Evolutionary conservation across 1,140 invertebrate species (phyloP).

Genomic region (Dendroctonus valens): DNA sequence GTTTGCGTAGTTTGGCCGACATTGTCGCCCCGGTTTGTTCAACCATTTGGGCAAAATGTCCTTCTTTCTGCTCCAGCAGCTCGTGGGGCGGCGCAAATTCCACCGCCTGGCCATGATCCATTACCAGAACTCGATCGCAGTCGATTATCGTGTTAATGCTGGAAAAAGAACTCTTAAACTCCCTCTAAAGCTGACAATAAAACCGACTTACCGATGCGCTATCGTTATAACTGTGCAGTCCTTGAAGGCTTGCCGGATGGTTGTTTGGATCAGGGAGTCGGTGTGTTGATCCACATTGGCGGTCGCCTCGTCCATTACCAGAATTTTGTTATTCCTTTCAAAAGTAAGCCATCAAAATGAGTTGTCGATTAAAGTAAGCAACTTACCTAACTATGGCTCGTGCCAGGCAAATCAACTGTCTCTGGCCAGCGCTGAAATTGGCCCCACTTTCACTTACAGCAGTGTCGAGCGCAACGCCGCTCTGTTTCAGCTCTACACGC

Average conservation of each 20-base stretch:
- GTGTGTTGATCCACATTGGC: no score
- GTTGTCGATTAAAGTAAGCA: no score
- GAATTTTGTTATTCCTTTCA: no score
- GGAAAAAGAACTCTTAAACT: not conserved
- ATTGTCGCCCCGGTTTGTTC: conserved; percentile 55
- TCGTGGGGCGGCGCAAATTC: conserved; percentile 47
- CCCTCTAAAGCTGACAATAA: not conserved
- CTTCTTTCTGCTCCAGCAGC: conserved; percentile 48
- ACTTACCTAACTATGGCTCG: conserved; percentile 60
- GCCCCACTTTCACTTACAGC: conserved; percentile 63
- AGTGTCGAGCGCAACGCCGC: conserved; percentile 37
- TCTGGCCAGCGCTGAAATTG: conserved; percentile 78
- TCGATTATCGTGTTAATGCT: conserved; percentile 77
- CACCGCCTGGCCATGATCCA: conserved; percentile 44
- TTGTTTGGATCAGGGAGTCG: conserved; percentile 53
- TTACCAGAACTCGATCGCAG: conserved; percentile 50
- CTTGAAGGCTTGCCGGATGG: conserved; percentile 65
- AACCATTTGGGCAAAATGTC: conserved; percentile 68
- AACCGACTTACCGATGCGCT: conserved; percentile 66
- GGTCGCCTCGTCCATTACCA: no score
- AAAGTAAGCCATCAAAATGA: no score
- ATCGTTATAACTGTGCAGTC: conserved; percentile 79
- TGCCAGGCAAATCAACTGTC: conserved; percentile 77
- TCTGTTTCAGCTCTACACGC: conserved; percentile 45
- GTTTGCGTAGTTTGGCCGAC: conserved; percentile 25